These are phyloP conservation scores for Festucalex cinctus DNA, from an alignment of 2,113 vertebrate species.

Conservation along the genomic window DNA sequence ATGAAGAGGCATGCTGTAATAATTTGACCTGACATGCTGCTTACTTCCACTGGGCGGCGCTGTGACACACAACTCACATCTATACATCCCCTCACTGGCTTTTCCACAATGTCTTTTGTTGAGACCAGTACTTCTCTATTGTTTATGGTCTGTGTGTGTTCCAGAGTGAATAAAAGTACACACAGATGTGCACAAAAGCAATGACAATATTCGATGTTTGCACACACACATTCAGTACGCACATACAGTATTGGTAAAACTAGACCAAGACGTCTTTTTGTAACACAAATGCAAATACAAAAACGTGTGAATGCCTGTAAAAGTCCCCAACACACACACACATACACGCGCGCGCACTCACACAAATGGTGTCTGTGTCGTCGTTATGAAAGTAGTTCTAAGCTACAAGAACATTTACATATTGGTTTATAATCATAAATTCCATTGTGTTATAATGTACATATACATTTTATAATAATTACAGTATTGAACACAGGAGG, in stretches of 20 bases:
- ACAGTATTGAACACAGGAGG: constrained; percentile 41
- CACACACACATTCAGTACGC: constrained; percentile 10
- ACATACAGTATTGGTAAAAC: constrained; percentile 30
- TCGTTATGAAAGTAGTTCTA: constrained; percentile 63
- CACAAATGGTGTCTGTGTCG: constrained; percentile 50
- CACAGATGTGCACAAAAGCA: constrained; percentile 44
- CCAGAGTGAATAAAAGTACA: constrained; percentile 35
- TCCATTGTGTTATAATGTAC: constrained; percentile 61
- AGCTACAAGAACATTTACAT: constrained; percentile 66
- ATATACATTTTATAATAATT: constrained; percentile 43
- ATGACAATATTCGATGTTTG: constrained; percentile 62
- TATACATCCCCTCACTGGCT: background rate
- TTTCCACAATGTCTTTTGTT: background rate
- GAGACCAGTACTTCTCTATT: constrained; percentile 10
- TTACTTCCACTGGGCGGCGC: constrained; percentile 57
- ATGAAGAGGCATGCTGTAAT: background rate
- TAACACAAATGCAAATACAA: constrained; percentile 66
- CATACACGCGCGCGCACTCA: constrained; percentile 19
- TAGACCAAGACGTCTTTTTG: constrained; percentile 54
- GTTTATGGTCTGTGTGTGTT: constrained; percentile 1
- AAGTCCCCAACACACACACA: constrained; percentile 23
- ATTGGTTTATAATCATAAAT: constrained; percentile 63
- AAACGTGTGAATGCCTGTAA: constrained; percentile 29
- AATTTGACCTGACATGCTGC: constrained; percentile 8
- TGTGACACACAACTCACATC: constrained; percentile 31